A percentile compares a stretch with the other conserved stretches of the same genome.
Evolutionary conservation across 2,113 vertebrate genomes (phyloP).

Genomic region (Benitochromis conjunctus): DNA sequence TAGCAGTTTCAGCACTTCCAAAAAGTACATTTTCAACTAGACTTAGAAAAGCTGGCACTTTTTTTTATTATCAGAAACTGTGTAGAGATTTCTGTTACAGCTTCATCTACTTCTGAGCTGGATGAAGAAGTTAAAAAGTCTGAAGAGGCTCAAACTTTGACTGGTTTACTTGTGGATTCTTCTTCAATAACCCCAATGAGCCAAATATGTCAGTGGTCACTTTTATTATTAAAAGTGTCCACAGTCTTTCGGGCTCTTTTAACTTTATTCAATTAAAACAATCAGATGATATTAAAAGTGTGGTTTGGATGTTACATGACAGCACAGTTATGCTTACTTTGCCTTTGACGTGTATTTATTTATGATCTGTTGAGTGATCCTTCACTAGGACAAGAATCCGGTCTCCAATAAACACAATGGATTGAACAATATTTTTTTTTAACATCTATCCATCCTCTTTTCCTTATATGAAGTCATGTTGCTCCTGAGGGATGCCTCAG

Average conservation of each 20-base stretch:
- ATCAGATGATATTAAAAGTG: background rate
- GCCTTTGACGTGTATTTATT: background rate
- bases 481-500: background rate
- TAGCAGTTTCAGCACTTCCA: background rate
- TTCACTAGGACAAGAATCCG: background rate
- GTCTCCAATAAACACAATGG: background rate
- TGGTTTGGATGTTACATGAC: background rate
- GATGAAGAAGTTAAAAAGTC: background rate
- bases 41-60: background rate
- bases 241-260: background rate
- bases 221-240: background rate
- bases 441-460: background rate
- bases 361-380: background rate
- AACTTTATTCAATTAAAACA: background rate
- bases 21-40: background rate
- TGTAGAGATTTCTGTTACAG: background rate
- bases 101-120: background rate
- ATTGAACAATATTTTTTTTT: background rate
- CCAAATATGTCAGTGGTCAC: background rate
- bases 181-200: background rate
- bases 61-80: background rate
- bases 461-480: background rate
- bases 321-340: background rate
- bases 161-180: background rate
- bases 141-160: background rate